Evolutionary conservation across 2,797 vertebrate genomes (phyloP).

Genomic region (Aratinga solstitialis): DNA sequence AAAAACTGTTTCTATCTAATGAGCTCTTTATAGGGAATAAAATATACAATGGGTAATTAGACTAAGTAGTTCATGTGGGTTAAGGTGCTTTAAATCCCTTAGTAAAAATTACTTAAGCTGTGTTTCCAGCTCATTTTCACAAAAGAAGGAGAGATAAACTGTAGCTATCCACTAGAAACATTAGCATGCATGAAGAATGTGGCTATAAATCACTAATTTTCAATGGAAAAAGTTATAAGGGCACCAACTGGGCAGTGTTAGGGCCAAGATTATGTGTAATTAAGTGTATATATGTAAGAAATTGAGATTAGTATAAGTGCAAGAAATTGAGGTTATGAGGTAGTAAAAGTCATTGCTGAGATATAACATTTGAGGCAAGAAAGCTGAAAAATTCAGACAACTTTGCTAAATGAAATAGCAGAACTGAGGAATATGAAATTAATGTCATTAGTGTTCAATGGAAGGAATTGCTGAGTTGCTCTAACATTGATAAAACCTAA

Average conservation of each 20-base stretch:
- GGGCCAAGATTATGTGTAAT: background rate
- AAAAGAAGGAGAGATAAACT: background rate
- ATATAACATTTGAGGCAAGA: background rate
- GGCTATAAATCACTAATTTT: background rate
- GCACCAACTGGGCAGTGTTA: fast-evolving
- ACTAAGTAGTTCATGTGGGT: background rate
- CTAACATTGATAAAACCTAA: background rate
- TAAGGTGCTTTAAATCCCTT: background rate
- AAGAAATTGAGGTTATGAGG: background rate
- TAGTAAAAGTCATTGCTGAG: background rate
- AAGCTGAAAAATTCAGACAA: background rate
- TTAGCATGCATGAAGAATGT: background rate
- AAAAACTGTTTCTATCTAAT: background rate
- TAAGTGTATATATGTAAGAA: background rate
- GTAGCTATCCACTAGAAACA: background rate
- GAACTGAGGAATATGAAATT: background rate
- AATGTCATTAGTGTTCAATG: background rate
- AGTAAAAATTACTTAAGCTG: background rate
- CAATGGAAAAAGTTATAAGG: background rate
- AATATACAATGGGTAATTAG: background rate
- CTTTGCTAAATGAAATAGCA: background rate
- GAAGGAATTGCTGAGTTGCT: background rate
- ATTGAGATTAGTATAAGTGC: background rate
- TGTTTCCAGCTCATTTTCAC: background rate
- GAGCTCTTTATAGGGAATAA: background rate